Evolutionary conservation across 1,140 invertebrate species (phyloP).

Genomic region (Aleiodes sp.): DNA sequence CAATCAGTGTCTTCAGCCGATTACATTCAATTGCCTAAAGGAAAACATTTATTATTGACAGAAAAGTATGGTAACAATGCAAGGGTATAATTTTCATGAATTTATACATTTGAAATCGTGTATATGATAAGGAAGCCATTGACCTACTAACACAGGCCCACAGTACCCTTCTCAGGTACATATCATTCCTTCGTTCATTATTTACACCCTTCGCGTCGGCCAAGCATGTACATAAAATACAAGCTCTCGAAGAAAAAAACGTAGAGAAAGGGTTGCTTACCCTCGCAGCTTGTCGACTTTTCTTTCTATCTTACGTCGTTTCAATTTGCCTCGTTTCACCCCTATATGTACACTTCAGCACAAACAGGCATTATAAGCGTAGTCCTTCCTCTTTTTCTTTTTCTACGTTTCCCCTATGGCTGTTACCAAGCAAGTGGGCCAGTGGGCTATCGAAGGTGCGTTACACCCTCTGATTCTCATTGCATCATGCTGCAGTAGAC

Average conservation of each 20-base stretch:
- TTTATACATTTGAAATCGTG: background rate
- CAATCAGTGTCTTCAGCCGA: too few species aligned
- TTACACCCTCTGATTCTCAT: background rate
- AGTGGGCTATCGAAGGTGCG: conserved; percentile 45
- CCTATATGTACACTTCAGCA: background rate
- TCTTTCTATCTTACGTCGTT: conserved; percentile 7
- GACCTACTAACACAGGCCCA: conserved; percentile 52
- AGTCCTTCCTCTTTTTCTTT: conserved; percentile 47
- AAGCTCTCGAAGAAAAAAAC: background rate
- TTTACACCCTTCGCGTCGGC: conserved; percentile 49
- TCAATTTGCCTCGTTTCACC: background rate
- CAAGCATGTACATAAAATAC: conserved; percentile 33
- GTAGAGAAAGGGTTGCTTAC: conserved; percentile 21
- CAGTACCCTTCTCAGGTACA: conserved; percentile 27
- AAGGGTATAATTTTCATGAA: background rate
- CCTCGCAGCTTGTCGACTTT: conserved; percentile 7
- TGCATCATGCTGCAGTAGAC: background rate
- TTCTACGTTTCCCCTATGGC: conserved; percentile 28
- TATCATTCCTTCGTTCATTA: conserved; percentile 57
- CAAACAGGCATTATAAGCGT: conserved; percentile 5
- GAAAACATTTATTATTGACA: too few species aligned
- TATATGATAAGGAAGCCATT: conserved; percentile 44
- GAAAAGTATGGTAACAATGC: background rate
- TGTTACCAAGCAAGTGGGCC: conserved; percentile 46
- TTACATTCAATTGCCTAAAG: too few species aligned